Base-by-base conservation (phyloP, 2,888 invertebrate species). In the Callimorpha dominula region DNA sequence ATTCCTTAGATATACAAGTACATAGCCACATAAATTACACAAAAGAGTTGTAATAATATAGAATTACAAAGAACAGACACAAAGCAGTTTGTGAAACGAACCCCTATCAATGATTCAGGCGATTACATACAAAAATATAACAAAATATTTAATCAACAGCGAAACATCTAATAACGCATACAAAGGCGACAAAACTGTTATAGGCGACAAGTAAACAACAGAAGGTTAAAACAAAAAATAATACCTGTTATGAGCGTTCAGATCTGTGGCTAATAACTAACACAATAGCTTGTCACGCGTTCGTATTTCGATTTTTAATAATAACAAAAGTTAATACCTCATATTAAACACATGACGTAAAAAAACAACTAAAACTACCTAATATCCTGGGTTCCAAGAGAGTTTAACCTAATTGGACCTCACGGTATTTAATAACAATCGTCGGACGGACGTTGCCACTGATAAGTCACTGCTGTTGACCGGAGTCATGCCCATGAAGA, bases 71-170 rank as follows among this genome's bases (percentile, higher is more conserved):
- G 66, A 66, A 46, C 60, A 17, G 65, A 60, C 62, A 67, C 68
- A 74, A 72, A 78, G 54, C 65, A 46, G 42, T 68, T 66, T 5
- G 43, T 17, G 31, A n/a, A 68, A 73, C 57, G 71, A 80, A 57
- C 57, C 82, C 76, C 64, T 81, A 78, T 81, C 82, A 77, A 76
- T 75, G 71, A 76, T 65, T 69, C 42, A 43, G 8, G 0, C 43
- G 71, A 66, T 60, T 46, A 77, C 73, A 80, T 73, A 81, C 57
- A 54, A 73, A 73, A 74, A 71, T 71, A 46, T 62, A 73, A 71
- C 68, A 72, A 78, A 76, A 82, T 79, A 75, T 80, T 77, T 80
- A 84, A 84, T 82, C 82, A 78, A 76, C 71, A 65, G 52, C 66
- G 67, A 70, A 77, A 77, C 64, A 77, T 83, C 67, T 77, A 71